Conservation (phyloP, 2,113 vertebrate species). For the Paracyprichromis sp. region DNA sequence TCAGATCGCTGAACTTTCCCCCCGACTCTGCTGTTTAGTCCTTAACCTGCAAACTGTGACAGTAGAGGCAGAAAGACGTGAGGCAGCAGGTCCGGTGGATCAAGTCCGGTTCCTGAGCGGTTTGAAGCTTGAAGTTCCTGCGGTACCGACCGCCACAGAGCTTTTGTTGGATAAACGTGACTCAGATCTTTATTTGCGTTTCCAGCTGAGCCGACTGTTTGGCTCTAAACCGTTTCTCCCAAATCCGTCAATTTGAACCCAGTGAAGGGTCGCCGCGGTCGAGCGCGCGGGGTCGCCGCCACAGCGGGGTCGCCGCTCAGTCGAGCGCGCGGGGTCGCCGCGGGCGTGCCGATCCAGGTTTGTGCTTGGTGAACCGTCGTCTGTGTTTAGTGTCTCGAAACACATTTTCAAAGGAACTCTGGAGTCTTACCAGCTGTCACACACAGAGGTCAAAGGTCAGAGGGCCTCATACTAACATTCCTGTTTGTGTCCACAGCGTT, state of each 20-base stretch:
- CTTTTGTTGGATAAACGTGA: not conserved
- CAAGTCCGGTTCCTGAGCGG: not conserved
- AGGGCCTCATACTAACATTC: not conserved
- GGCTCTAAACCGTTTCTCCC: not conserved
- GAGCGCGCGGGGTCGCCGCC: fast-evolving
- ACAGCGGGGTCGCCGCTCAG: fast-evolving
- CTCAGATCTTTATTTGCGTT: not conserved
- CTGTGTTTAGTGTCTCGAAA: not conserved
- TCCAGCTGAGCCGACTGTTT: not conserved
- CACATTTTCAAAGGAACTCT: not conserved
- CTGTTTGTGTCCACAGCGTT: slow-evolving; percentile 71
- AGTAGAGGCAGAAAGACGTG: not conserved
- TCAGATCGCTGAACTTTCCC: not conserved
- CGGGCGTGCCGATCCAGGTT: not conserved
- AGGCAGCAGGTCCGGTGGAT: not conserved
- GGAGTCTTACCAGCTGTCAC: not conserved
- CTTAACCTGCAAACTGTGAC: not conserved
- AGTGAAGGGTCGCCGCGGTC: not conserved
- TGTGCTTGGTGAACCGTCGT: not conserved
- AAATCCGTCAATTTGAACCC: not conserved
- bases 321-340: fast-evolving
- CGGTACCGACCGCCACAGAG: not conserved
- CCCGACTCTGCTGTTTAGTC: not conserved
- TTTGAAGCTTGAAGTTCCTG: not conserved
- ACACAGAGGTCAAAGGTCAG: not conserved